Conservation (phyloP, 1,140 invertebrate species). For the Metopolophium dirhodum region DNA sequence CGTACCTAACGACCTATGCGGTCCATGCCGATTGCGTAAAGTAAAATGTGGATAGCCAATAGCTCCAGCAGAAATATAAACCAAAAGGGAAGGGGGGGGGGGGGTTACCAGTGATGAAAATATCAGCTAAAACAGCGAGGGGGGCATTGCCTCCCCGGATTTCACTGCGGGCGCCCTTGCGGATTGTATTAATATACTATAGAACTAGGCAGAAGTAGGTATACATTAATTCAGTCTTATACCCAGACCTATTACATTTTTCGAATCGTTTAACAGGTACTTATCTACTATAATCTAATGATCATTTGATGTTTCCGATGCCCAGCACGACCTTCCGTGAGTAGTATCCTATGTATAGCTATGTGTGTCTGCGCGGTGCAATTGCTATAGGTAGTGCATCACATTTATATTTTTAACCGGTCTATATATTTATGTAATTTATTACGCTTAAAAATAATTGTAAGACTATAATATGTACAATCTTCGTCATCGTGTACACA, state of each 20-base stretch:
- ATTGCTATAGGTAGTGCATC: neutral
- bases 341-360: too few relatives aligned
- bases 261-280: slow-evolving; percentile 1
- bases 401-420: neutral
- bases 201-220: too few relatives aligned
- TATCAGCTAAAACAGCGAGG: too few relatives aligned
- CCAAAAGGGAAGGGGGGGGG: too few relatives aligned
- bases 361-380: neutral
- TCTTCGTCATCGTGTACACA: neutral
- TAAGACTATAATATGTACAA: neutral
- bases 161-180: too few relatives aligned
- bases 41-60: too few relatives aligned
- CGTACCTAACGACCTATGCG: neutral
- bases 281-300: neutral
- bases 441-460: neutral
- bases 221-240: neutral
- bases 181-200: too few relatives aligned
- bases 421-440: neutral
- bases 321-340: neutral
- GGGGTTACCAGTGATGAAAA: too few relatives aligned
- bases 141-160: too few relatives aligned
- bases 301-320: neutral
- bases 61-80: too few relatives aligned
- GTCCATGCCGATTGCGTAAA: neutral
- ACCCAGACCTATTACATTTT: neutral